Evolutionary conservation across 2,888 invertebrate genomes (phyloP).

Genomic region (Epirrhoe alternata): DNA sequence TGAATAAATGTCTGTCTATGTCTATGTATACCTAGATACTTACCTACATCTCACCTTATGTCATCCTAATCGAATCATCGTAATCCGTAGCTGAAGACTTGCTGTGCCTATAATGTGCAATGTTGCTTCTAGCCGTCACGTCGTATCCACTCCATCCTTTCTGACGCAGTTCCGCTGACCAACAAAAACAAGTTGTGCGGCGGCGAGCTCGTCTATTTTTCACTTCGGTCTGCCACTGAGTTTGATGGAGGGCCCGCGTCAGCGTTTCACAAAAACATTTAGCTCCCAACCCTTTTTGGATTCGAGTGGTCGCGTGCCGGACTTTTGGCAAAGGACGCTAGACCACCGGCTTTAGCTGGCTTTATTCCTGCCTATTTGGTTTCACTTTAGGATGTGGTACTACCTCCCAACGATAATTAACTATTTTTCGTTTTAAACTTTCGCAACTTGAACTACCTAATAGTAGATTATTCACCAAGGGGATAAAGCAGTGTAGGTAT

Average conservation of each 20-base stretch:
- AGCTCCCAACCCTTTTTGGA: slow-evolving; percentile 27
- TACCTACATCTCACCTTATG: no score
- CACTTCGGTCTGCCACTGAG: slow-evolving; percentile 56
- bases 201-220: slow-evolving; percentile 43
- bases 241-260: slow-evolving; percentile 62
- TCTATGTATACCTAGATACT: no score
- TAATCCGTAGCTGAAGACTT: no score
- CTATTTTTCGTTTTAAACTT: no score
- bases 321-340: slow-evolving; percentile 29
- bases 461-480: no score
- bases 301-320: slow-evolving; percentile 49
- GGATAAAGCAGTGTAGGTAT: no score
- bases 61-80: no score
- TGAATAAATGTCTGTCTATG: no score
- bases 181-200: slow-evolving; percentile 59
- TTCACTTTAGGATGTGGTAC: neutral
- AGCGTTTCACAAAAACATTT: slow-evolving; percentile 40
- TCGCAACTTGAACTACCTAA: no score
- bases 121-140: slow-evolving; percentile 1
- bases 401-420: no score
- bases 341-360: slow-evolving; percentile 1
- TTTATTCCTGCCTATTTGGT: neutral
- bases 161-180: slow-evolving; percentile 56
- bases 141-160: slow-evolving; percentile 43
- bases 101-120: no score